phyloP scores from a whole-genome alignment of 2,113 vertebrate species.

The Lamprotornis superbus region DNA sequence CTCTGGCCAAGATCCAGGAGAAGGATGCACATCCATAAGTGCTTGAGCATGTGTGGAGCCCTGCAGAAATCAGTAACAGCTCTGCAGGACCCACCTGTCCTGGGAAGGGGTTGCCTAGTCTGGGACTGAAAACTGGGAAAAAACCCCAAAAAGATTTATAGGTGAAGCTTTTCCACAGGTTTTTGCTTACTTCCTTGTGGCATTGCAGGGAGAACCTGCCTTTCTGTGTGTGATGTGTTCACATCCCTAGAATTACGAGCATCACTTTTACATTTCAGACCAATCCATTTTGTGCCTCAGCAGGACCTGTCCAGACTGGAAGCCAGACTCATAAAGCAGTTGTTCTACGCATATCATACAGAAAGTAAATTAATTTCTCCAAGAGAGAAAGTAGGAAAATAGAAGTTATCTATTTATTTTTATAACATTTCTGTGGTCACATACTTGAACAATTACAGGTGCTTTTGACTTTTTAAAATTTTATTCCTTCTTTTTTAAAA shows the following conservation, averaged over 20 bases:
- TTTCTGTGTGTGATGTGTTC: not conserved
- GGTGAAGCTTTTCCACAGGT: not conserved
- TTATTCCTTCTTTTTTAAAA: not conserved
- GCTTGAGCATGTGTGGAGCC: not conserved
- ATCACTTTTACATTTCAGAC: slow-evolving; percentile 9
- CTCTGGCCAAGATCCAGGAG: not conserved
- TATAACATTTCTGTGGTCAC: not conserved
- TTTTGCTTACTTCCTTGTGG: not conserved
- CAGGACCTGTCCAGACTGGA: not conserved
- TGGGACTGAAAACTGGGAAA: not conserved
- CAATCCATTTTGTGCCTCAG: slow-evolving; percentile 32
- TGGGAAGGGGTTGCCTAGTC: not conserved
- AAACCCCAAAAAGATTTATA: not conserved
- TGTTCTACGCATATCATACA: not conserved
- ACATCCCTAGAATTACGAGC: slow-evolving; percentile 22
- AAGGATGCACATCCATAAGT: not conserved
- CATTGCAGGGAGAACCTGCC: not conserved
- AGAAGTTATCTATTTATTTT: not conserved
- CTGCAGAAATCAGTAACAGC: not conserved
- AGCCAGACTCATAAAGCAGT: slow-evolving; percentile 39
- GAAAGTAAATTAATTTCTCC: not conserved
- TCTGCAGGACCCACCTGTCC: not conserved
- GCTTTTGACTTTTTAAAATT: not conserved
- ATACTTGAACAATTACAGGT: not conserved
- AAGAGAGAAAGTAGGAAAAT: not conserved